These are phyloP conservation scores for Eclectus roratus DNA, from an alignment of 2,113 vertebrate genomes.

Conservation along the genomic window DNA sequence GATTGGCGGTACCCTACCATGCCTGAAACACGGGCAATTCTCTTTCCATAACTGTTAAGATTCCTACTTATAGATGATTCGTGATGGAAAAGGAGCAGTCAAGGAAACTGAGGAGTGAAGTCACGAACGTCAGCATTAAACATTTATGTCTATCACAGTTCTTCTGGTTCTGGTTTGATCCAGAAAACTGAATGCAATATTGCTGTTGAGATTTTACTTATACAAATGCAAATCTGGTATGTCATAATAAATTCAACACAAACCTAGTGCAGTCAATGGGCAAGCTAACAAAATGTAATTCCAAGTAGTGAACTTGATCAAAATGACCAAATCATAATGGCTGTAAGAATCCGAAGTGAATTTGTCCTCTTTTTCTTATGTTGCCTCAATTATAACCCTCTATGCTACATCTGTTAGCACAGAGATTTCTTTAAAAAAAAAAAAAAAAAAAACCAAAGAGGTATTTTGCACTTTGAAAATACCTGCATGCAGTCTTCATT, in stretches of 20 bases:
- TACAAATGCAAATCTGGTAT: not conserved
- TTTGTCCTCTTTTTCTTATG: not conserved
- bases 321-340: not conserved
- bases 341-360: not conserved
- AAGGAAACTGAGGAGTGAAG: not conserved
- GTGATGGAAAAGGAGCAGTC: not conserved
- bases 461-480: not conserved
- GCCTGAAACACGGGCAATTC: not conserved
- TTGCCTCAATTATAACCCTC: not conserved
- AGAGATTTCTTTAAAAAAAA: not conserved
- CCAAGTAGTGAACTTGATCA: not conserved
- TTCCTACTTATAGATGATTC: not conserved
- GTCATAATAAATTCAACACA: not conserved
- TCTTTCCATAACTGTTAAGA: not conserved
- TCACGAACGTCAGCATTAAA: not conserved
- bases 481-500: not conserved
- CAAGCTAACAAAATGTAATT: not conserved
- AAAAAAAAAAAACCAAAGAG: not conserved
- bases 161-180: not conserved
- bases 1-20: not conserved
- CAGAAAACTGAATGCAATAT: not conserved
- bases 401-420: not conserved
- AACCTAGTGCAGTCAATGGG: not conserved
- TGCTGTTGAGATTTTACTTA: not conserved
- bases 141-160: fast-evolving